Conservation (phyloP, 1,140 invertebrate genomes). For the Leptinotarsa defecta region DNA sequence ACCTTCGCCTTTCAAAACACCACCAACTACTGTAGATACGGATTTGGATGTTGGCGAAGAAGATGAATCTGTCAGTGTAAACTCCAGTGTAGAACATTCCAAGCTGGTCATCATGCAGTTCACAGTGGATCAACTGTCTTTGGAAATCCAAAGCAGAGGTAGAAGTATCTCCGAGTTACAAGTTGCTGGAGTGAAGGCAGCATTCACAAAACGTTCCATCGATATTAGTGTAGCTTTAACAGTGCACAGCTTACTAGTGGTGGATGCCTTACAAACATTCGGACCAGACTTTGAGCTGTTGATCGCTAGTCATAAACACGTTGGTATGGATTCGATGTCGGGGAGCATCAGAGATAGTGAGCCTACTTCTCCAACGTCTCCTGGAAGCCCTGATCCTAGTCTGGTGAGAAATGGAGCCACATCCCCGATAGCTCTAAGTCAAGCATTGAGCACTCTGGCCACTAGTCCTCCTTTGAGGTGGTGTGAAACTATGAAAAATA, state of each 20-base stretch:
- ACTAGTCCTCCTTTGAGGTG: conserved; percentile 42
- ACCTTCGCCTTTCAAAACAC: conserved; percentile 56
- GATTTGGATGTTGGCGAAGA: conserved; percentile 21
- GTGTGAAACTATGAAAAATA: conserved; percentile 25
- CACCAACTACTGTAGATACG: conserved; percentile 15
- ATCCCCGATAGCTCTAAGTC: conserved; percentile 64
- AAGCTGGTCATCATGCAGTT: conserved; percentile 85
- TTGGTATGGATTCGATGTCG: conserved; percentile 92
- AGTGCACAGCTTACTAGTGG: conserved; percentile 88
- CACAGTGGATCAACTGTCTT: conserved; percentile 82
- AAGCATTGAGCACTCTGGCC: conserved; percentile 60
- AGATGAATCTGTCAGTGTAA: conserved; percentile 41
- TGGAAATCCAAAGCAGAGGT: conserved; percentile 84
- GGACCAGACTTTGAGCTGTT: conserved; percentile 93
- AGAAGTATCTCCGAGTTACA: conserved; percentile 88
- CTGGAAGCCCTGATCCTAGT: conserved; percentile 66
- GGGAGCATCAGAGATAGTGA: conserved; percentile 90
- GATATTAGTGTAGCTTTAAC: conserved; percentile 80
- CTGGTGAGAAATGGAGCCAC: conserved; percentile 55
- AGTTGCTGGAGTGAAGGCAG: conserved; percentile 82
- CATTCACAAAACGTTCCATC: conserved; percentile 70
- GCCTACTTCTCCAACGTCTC: conserved; percentile 83
- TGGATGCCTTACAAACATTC: conserved; percentile 93
- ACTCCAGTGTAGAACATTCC: conserved; percentile 45
- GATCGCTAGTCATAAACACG: conserved; percentile 91